These are phyloP conservation scores for Polypedilum pembai DNA, from an alignment of 1,140 invertebrate genomes.

Conservation along the genomic window DNA sequence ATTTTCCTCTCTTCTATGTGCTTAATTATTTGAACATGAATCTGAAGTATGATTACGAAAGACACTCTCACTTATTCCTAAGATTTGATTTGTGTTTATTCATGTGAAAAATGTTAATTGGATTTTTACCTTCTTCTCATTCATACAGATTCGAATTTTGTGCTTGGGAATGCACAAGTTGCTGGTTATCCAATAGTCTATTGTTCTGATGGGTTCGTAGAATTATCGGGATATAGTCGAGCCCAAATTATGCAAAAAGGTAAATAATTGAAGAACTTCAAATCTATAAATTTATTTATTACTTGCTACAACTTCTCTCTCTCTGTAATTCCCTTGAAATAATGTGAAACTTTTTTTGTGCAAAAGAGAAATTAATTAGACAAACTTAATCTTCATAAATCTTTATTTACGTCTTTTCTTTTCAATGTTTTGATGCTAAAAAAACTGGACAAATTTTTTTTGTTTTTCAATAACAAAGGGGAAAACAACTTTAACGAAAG, in stretches of 20 bases:
- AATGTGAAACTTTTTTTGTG: too few species aligned
- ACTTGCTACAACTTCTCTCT: too few species aligned
- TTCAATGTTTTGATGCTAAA: too few species aligned
- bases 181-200: constrained; percentile 90
- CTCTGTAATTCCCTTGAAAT: too few species aligned
- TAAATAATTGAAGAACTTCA: constrained; percentile 32
- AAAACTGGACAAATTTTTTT: too few species aligned
- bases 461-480: too few species aligned
- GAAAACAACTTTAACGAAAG: too few species aligned
- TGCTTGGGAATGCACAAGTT: constrained; percentile 93
- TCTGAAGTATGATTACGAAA: not conserved
- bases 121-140: constrained; percentile 35
- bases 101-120: not conserved
- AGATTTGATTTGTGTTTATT: not conserved
- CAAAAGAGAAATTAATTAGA: too few species aligned
- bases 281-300: too few species aligned
- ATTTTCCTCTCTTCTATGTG: not conserved
- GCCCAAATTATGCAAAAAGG: constrained; percentile 95
- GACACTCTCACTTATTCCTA: not conserved
- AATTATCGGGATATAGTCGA: constrained; percentile 86
- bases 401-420: too few species aligned
- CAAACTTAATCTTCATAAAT: too few species aligned
- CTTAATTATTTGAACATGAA: not conserved
- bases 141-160: constrained; percentile 91
- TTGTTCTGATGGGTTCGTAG: constrained; percentile 96